These are phyloP conservation scores for Porites lutea DNA, from an alignment of 64 coral and sea anemone species.

Conservation along the genomic window DNA sequence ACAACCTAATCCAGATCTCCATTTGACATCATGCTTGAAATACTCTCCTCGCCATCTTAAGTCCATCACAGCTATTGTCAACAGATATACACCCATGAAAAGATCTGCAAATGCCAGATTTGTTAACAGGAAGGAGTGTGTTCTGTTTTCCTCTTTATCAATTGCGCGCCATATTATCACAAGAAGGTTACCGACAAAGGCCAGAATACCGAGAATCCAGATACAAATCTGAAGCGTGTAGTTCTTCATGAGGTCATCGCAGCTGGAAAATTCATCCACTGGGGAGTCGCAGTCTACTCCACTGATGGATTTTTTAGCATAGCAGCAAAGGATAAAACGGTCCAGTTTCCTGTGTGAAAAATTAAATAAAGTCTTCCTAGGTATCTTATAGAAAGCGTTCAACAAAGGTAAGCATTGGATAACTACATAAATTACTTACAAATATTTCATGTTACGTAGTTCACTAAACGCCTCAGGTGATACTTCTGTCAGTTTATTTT, in stretches of 20 bases:
- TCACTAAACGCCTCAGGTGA: slow-evolving; percentile 19
- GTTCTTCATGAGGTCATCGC: slow-evolving; percentile 66
- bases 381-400: too few relatives aligned
- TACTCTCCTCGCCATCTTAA: slow-evolving; percentile 27
- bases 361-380: not conserved
- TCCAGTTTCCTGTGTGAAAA: slow-evolving; percentile 43
- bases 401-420: too few relatives aligned
- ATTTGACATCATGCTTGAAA: slow-evolving; percentile 27
- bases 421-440: not conserved
- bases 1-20: slow-evolving; percentile 16
- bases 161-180: slow-evolving; percentile 27
- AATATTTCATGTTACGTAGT: not conserved
- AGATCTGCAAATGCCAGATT: slow-evolving; percentile 19
- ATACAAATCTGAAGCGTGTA: slow-evolving; percentile 33
- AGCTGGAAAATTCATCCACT: slow-evolving; percentile 54
- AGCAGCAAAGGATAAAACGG: slow-evolving; percentile 54
- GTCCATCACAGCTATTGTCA: slow-evolving; percentile 23
- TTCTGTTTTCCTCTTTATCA: slow-evolving; percentile 17
- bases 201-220: slow-evolving; percentile 53
- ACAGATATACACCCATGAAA: slow-evolving; percentile 32
- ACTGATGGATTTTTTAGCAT: slow-evolving; percentile 28
- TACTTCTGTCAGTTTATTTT: not conserved
- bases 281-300: slow-evolving; percentile 38
- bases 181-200: slow-evolving; percentile 32
- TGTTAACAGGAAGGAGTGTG: slow-evolving; percentile 23